Conservation (phyloP, 2,797 vertebrate species). For the Poliocrania exsul region DNA sequence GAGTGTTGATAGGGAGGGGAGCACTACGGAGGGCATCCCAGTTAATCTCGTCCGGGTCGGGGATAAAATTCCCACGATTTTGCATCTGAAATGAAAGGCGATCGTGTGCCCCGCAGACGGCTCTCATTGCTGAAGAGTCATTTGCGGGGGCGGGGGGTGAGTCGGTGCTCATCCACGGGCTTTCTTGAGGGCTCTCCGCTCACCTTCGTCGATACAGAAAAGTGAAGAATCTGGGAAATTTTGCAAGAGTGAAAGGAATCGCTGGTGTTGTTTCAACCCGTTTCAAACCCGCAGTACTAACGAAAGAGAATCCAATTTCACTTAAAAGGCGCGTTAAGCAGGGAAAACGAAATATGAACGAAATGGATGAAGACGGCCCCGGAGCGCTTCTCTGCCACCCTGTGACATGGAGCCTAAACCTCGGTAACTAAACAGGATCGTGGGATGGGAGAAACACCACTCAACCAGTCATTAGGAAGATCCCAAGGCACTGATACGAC, state of each 20-base stretch:
- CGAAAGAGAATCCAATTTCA: background rate
- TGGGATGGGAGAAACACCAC: background rate
- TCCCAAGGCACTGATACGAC: background rate
- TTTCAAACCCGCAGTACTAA: background rate
- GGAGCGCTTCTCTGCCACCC: background rate
- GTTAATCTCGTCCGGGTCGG: background rate
- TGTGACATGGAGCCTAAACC: background rate
- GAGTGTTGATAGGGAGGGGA: background rate
- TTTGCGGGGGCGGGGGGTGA: background rate
- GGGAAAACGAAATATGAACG: slow-evolving; percentile 3
- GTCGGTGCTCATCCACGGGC: background rate
- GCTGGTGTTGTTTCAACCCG: background rate
- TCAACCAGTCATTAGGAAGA: background rate
- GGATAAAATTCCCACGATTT: background rate
- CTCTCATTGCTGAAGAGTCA: background rate
- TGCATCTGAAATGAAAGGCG: background rate
- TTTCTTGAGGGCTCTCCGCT: background rate
- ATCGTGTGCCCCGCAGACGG: background rate
- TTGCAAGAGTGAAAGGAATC: background rate
- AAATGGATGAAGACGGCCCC: background rate
- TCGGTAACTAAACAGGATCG: background rate
- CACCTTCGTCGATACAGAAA: background rate
- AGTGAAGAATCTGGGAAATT: background rate
- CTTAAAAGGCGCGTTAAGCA: background rate
- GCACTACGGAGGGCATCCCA: background rate